Conservation (phyloP, 2,797 vertebrate species). For the Cynopterus sphinx region DNA sequence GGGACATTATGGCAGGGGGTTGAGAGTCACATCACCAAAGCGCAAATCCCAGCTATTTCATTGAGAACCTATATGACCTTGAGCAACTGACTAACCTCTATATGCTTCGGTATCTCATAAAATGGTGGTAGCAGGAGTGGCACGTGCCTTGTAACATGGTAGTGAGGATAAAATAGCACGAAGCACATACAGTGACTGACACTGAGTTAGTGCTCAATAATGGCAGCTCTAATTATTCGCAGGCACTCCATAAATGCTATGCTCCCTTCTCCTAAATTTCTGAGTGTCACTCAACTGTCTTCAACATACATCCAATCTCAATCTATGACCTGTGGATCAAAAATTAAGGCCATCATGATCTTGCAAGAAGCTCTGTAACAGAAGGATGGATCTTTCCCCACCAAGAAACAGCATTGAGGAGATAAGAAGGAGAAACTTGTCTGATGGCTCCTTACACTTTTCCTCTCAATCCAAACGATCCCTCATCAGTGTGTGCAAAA, state of each 20-base stretch:
- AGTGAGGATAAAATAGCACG: neutral
- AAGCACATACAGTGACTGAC: accelerated
- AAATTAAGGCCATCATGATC: neutral
- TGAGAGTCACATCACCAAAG: neutral
- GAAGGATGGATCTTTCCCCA: neutral
- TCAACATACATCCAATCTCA: neutral
- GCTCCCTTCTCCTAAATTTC: neutral
- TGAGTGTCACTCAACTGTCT: neutral
- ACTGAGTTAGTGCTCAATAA: neutral
- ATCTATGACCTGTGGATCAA: neutral
- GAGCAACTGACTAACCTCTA: neutral
- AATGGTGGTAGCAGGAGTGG: neutral
- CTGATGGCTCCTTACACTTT: neutral
- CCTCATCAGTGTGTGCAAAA: neutral
- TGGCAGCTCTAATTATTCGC: neutral
- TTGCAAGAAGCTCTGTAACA: neutral
- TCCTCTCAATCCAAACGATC: neutral
- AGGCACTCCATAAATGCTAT: neutral
- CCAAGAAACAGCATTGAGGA: neutral
- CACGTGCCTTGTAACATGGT: neutral
- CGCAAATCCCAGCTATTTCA: neutral
- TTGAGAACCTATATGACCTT: neutral
- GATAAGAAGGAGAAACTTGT: neutral
- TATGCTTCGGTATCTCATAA: neutral
- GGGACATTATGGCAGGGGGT: neutral